A percentile compares a stretch with the other conserved stretches of the same genome.
phyloP scores from a whole-genome alignment of 2,113 vertebrate genomes.

The Oryzias melastigma region DNA sequence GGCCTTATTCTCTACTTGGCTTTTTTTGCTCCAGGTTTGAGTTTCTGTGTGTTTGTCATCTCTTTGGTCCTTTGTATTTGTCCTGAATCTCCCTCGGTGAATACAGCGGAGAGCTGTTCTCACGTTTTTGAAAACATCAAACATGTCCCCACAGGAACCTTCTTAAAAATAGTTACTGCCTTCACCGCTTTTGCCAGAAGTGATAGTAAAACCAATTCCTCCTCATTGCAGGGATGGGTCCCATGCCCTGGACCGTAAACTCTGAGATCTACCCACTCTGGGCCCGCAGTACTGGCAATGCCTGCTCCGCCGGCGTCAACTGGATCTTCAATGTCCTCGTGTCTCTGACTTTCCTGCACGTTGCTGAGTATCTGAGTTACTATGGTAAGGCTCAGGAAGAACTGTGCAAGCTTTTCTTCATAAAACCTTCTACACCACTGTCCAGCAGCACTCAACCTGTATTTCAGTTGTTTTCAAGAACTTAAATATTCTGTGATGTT shows the following conservation, averaged over 20 bases:
- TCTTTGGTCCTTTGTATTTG: background rate
- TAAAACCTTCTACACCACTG: too few species aligned
- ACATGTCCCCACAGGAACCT: too few species aligned
- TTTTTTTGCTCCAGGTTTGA: conserved; percentile 93
- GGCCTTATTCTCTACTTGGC: conserved; percentile 93
- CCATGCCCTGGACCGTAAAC: conserved; percentile 98
- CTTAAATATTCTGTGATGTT: too few species aligned
- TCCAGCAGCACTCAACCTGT: too few species aligned
- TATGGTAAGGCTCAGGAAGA: conserved; percentile 78
- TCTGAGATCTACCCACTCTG: conserved; percentile 98
- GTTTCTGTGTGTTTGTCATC: background rate
- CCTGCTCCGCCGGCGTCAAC: conserved; percentile 93
- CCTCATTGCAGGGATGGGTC: conserved; percentile 85
- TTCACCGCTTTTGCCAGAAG: too few species aligned
- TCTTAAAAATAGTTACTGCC: too few species aligned
- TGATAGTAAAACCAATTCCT: too few species aligned
- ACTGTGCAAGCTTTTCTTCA: background rate
- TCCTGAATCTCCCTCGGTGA: too few species aligned
- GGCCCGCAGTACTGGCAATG: conserved; percentile 96
- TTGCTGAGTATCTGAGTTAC: conserved; percentile 90
- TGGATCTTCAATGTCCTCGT: conserved; percentile 97
- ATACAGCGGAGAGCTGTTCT: too few species aligned
- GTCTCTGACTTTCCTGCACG: conserved; percentile 93
- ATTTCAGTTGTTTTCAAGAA: too few species aligned
- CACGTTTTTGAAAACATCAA: too few species aligned